Percentiles rank a stretch among this genome's conserved stretches.
phyloP scores from a whole-genome alignment of 2,888 invertebrate genomes.

The Pogonocherus hispidulus region DNA sequence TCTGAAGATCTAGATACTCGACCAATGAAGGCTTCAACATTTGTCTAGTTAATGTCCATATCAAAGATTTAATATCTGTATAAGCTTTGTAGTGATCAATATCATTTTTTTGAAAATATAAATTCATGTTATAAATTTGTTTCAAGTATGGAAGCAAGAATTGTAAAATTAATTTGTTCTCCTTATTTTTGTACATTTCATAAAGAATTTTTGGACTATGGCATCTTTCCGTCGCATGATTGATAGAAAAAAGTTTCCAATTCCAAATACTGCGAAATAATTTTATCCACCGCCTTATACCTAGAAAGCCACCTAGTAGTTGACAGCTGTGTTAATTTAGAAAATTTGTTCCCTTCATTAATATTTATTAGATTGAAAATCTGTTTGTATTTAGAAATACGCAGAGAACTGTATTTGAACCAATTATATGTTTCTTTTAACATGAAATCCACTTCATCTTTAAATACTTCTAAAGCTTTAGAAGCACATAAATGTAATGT shows the following conservation, averaged over 20 bases:
- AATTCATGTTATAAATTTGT: background rate
- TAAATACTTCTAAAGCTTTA: no score
- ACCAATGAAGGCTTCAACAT: background rate
- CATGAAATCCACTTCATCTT: no score
- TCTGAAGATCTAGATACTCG: background rate
- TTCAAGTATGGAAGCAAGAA: background rate
- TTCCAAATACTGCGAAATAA: background rate
- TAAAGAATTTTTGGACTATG: background rate
- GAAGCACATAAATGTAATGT: no score
- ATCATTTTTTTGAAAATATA: background rate
- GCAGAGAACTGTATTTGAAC: no score
- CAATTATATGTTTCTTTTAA: no score
- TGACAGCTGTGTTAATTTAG: background rate
- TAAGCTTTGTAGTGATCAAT: background rate
- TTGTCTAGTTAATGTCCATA: background rate
- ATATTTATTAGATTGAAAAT: no score
- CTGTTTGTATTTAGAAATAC: no score
- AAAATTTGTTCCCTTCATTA: no score
- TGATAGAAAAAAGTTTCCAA: background rate
- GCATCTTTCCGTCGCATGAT: background rate
- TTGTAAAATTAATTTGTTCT: background rate
- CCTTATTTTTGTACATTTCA: background rate
- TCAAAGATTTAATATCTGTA: background rate
- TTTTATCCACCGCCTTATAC: background rate
- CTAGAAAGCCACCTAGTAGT: background rate